Base-by-base conservation (phyloP, 2,797 vertebrate genomes). In the Chelon auratus region DNA sequence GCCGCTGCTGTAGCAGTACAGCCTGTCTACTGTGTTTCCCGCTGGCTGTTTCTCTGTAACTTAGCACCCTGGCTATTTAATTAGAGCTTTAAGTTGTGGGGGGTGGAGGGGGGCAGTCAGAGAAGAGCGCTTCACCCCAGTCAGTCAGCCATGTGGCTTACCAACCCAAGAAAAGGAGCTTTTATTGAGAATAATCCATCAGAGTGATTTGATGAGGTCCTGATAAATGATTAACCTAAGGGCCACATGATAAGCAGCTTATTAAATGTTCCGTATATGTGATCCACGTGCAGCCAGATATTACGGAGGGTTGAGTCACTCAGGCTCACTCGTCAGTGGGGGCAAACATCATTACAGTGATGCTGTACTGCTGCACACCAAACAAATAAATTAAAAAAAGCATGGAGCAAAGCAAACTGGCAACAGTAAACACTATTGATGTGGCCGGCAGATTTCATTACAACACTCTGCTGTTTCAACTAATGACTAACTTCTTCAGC, bases 361-460 rank as follows among this genome's bases (percentile, higher is more conserved):
- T 89, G 84, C 78, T 81, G 82, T 75, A 75, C 72, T 75, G 82
- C 86, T 81, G 70, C 76, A 84, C 77, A 83, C 62, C 82, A 83
- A 88, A 92, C 75, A 87, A 89, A 90, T 88, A 83, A 68, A 87
- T 90, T 33, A 10, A 53, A 77, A 33, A 87, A 91, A 88, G 77
- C 87, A 90, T 82, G 78, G 75, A 85, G 81, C 85, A 89, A 88
- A 86, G 88, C 87, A 88, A 89, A 88, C 86, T 84, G 90, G 89
- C 86, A 92, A 92, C 89, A 91, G 91, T 91, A 91, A 93, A 93
- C 83, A 91, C 87, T 89, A 93, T 91, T 86, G 88, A 93, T 92
- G 89, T 83, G 83, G 84, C 86, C 64, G 33, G 86, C 85, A 87
- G 89, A 93, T 93, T 92, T 93, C 89, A 91, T 94, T 93, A 92